These are phyloP conservation scores for Falco berigora DNA, from an alignment of 2,797 vertebrate species.

Conservation along the genomic window DNA sequence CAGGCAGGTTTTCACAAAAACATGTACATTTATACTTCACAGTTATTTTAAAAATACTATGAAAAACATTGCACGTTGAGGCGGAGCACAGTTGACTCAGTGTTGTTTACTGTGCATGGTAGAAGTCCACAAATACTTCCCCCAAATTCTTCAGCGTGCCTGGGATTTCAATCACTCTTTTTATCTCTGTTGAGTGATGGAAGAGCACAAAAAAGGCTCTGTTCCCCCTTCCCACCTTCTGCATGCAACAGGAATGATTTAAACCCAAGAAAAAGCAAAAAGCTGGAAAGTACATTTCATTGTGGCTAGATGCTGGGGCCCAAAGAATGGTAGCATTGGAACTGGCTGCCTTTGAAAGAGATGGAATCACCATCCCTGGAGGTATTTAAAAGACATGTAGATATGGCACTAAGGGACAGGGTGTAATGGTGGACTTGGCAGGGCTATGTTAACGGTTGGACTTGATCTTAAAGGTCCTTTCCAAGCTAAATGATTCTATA, in stretches of 20 bases:
- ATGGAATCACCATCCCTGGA: background rate
- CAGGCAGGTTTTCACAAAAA: background rate
- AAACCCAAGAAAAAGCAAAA: background rate
- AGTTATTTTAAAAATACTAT: background rate
- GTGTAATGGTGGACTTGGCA: no score
- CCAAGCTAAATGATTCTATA: background rate
- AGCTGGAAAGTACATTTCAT: background rate
- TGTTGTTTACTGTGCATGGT: background rate
- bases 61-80: background rate
- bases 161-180: background rate
- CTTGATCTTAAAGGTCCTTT: background rate
- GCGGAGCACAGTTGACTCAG: background rate
- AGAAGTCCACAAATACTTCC: background rate
- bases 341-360: no score
- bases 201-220: background rate
- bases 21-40: background rate
- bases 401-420: no score
- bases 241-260: accelerated
- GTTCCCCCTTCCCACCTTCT: background rate
- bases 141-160: background rate
- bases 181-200: background rate
- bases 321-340: background rate
- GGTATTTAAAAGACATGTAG: no score
- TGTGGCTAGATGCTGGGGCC: no score
- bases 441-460: no score